Conservation (phyloP, 2,888 invertebrate species). For the Drosophila diplacantha region DNA sequence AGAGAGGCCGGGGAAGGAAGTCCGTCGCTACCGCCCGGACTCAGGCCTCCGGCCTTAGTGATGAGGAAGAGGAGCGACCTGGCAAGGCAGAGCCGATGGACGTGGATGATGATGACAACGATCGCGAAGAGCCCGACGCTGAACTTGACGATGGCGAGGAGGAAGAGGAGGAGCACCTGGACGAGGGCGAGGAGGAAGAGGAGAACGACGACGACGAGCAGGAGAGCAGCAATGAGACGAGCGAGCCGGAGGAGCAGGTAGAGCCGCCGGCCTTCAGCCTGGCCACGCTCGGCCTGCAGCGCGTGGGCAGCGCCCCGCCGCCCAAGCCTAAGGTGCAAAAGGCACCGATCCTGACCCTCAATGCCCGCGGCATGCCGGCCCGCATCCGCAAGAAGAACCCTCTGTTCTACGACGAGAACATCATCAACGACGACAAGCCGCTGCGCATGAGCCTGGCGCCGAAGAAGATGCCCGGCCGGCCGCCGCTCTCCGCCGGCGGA, state of each 20-base stretch:
- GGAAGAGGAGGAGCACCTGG: constrained; percentile 23
- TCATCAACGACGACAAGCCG: constrained; percentile 88
- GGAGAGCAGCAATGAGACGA: constrained; percentile 49
- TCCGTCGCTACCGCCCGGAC: constrained; percentile 6
- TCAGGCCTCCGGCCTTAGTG: constrained; percentile 16
- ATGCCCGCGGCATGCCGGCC: constrained; percentile 93
- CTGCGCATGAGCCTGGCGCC: constrained; percentile 81
- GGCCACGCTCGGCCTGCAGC: constrained; percentile 87
- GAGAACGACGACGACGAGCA: constrained; percentile 37
- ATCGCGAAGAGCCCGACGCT: constrained; percentile 18
- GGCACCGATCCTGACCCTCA: constrained; percentile 88
- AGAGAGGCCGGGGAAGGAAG: constrained; percentile 46
- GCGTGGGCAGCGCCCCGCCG: constrained; percentile 87
- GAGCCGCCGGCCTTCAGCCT: constrained; percentile 86
- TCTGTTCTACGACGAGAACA: constrained; percentile 92
- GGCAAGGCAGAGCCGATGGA: constrained; percentile 6
- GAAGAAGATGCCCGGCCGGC: constrained; percentile 63
- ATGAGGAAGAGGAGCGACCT: constrained; percentile 20
- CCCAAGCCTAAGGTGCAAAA: constrained; percentile 82
- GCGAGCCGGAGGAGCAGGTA: constrained; percentile 82
- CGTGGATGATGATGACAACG: constrained; percentile 22
- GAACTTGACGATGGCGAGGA: constrained; percentile 8
- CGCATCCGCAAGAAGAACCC: constrained; percentile 93
- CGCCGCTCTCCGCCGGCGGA: constrained; percentile 38
- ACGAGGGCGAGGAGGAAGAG: constrained; percentile 36